Base-by-base conservation (phyloP, 2,888 invertebrate genomes). In the Tiliacea aurago region DNA sequence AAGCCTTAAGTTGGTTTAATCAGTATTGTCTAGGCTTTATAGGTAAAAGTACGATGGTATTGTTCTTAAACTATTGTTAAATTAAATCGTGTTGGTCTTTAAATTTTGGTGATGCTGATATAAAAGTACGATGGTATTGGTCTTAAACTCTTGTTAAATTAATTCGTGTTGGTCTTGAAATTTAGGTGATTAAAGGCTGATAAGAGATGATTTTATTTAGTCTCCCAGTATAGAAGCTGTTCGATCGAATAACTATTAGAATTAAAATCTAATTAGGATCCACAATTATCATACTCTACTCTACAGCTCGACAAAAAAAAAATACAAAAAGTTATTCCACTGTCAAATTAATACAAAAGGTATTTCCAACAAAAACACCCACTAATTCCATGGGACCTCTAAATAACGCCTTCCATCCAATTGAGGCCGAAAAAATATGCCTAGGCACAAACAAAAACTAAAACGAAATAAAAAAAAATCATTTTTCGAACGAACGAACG, bases 401-500 rank as follows among this genome's bases (percentile, higher is more conserved):
- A 78, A 73, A 76, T 73, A 73, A 72, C 77, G 20, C 68, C 63
- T 79, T 65, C 70, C 65, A 66, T 70, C 73, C 73, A 81, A 81
- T 76, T 63, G 66, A 66, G 51, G 62, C 72, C 72, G 68, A 78
- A 78, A 74, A 84, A 66, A 70, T 65, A 66, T 64, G 37, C 51
- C 64, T 41, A n/a, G n/a, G n/a, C n/a, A n/a, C 15, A 33, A 10
- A 63, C 58, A 69, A 82, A 84, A 84, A 84, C 78, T 80, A 80
- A 81, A 86, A 75, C 37, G 33, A 23, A 74, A 83, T 74, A 73
- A 80, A 84, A 83, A 80, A 91, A 90, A 91, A 88, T 90, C 88
- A 90, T 91, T 91, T 90, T 89, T 88, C 87, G 86, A 87, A 89
- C 85, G 87, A 87, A 89, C 85, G 87, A 88, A 91, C 87, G 87